Evolutionary conservation across 2,797 vertebrate genomes (phyloP), one percentile per base, ranked within the genome.

Genomic region (Silurus aristotelis): DNA sequence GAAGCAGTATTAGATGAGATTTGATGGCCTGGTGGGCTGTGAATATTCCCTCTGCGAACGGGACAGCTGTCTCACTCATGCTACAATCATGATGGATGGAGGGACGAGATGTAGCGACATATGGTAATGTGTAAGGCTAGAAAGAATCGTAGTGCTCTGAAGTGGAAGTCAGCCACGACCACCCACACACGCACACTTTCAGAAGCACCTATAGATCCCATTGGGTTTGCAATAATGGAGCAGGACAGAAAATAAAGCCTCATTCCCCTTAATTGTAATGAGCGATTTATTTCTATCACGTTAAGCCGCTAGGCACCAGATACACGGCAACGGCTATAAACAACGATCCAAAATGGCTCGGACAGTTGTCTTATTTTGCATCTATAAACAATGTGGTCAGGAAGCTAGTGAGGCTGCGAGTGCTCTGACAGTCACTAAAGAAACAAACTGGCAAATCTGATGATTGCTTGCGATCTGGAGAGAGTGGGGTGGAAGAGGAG

Each of bases 1-100:
- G 87, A 92, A 90, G 90, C 90, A 91, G 92, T 92, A 93, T 93
- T 93, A 92, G 92, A 92, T 93, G 90, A 91, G 94, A 93, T 95
- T 94, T 94, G 94, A 95, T 93, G 94, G 92, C 92, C 93, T 94
- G 94, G 90, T 94, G 93, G 93, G 93, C 93, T 94, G 93, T 95
- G 94, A 94, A 94, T 94, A 93, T 93, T 92, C 92, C 93, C 89
- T 66, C 14, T 52, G 78, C 81, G 89, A 89, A 86, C 85, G 83
- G 89, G 93, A 93, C 92, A 95, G 93, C 93, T 94, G 94, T 95
- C 93, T 91, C 80, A 90, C 92, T 91, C 85, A 84, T 89, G 94
- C 91, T 93, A 90, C 92, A 93, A 92, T 89, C 75, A 91, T 94
- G 94, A 96, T 95, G 93, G 94, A 95, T 94, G 90, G 91, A 66